These are phyloP conservation scores for Tenualosa thibaudeaui DNA, from an alignment of 2,797 vertebrate genomes.

Conservation along the genomic window DNA sequence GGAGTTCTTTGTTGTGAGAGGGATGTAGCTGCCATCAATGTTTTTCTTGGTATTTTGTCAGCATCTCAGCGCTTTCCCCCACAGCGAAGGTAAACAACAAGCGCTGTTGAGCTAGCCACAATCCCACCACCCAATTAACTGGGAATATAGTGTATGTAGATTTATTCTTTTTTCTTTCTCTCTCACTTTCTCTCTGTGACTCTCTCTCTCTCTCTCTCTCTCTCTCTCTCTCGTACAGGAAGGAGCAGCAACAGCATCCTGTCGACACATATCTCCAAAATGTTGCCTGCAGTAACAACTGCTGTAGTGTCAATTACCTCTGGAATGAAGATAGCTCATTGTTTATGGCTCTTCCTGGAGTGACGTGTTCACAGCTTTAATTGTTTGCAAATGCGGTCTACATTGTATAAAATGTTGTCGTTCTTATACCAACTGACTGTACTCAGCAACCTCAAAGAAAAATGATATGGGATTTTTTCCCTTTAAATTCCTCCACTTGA, in stretches of 20 bases:
- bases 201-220: background rate
- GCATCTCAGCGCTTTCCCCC: background rate
- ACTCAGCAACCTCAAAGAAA: too few species aligned
- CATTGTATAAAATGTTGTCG: too few species aligned
- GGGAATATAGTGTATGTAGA: conserved; percentile 19
- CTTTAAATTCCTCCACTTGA: background rate
- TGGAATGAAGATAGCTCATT: background rate
- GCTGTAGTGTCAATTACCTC: conserved; percentile 9
- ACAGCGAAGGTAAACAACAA: conserved; percentile 3
- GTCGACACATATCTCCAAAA: background rate
- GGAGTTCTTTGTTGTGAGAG: conserved; percentile 17
- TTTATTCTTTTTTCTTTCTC: background rate
- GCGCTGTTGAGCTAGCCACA: background rate
- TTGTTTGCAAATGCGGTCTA: too few species aligned
- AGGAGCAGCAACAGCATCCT: background rate
- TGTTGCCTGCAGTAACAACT: background rate
- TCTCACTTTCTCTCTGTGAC: too few species aligned
- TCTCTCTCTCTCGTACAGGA: background rate
- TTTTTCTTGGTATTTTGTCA: conserved; percentile 26
- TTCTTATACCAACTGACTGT: too few species aligned
- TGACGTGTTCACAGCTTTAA: too few species aligned
- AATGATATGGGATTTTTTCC: too few species aligned
- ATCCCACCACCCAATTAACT: conserved; percentile 13
- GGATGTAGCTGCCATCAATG: conserved; percentile 19
- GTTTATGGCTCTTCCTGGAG: background rate